Base-by-base conservation (phyloP, 2,888 invertebrate species). In the Dynastes grantii region DNA sequence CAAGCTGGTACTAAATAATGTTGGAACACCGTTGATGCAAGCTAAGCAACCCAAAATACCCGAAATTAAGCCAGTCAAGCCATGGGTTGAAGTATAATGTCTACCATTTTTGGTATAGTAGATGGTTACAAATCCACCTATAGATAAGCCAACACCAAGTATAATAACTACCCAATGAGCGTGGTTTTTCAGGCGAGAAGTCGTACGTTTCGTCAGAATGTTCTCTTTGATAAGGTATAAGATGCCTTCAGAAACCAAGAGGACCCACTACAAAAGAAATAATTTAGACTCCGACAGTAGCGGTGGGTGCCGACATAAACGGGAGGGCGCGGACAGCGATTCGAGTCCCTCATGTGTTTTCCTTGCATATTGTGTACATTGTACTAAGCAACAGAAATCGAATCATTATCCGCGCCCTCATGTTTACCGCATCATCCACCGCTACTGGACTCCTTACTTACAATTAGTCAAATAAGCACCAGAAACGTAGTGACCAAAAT, bases 61-160 rank as follows among this genome's bases (percentile, higher is more conserved):
- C 4, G 85, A 85, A 4, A 86, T 82, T 3, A 89, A 79, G 1
- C 89, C 88, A 27, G 86, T 83, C n/a, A 87, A 76, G 4, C 84
- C 87, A 80, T 89, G 89, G 85, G 86, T 86, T 2, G 86, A 84
- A 49, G 82, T 83, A 78, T 88, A 88, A 81, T 89, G 89, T 1
- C 81, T 78, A 13, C 82, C 79, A 55, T 87, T 84, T 83, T 88
- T 88, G 77, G 84, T 85, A 13, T 86, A 78, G 58, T 85, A 81
- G 37, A 86, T 85, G 40, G 88, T 81, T 6, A 82, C 64, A 78
- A 87, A 87, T 45, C 87, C 88, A 29, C 82, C 79, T 2, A 84
- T 51, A 22, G 84, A 84, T 40, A 86, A 78, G 58, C 80, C 78
- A 22, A 85, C 77, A n/a, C 86, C 87, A 2, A 84, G 64, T 2